These are phyloP conservation scores for Lutjanus campechanus DNA, from an alignment of 2,797 vertebrate genomes.

Conservation along the genomic window DNA sequence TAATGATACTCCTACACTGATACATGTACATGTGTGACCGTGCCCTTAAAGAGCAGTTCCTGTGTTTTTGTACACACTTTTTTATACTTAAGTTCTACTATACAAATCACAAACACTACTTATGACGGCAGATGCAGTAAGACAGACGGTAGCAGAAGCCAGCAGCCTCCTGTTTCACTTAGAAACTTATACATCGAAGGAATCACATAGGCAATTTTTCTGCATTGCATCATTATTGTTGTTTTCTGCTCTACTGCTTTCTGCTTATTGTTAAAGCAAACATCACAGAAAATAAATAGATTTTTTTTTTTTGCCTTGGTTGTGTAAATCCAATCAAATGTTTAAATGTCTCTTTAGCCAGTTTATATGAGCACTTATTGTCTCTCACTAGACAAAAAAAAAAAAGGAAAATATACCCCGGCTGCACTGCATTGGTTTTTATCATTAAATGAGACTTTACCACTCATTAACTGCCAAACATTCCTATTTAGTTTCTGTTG, in stretches of 20 bases:
- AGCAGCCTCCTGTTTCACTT: not conserved
- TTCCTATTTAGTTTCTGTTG: slow-evolving; percentile 55
- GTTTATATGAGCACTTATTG: slow-evolving; percentile 9
- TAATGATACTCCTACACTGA: no score
- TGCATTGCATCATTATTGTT: not conserved
- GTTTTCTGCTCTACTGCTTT: not conserved
- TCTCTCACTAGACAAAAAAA: not conserved
- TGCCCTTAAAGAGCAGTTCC: no score
- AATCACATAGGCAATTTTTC: not conserved
- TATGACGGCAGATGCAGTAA: not conserved
- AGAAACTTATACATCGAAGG: not conserved
- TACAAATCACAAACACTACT: not conserved
- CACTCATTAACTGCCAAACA: slow-evolving; percentile 33
- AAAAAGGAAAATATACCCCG: not conserved
- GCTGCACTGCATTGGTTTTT: slow-evolving; percentile 20
- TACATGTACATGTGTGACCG: no score
- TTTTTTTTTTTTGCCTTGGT: not conserved
- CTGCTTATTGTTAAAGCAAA: slow-evolving; percentile 17
- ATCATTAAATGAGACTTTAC: slow-evolving; percentile 27
- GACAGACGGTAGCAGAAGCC: not conserved
- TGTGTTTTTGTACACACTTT: not conserved
- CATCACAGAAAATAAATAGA: not conserved
- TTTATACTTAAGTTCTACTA: not conserved
- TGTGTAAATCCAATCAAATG: slow-evolving; percentile 21
- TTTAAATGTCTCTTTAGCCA: slow-evolving; percentile 10